Percentiles rank a stretch among this genome's conserved stretches.
Conservation (phyloP, 2,113 vertebrate species). For the Dissostichus mawsoni region DNA sequence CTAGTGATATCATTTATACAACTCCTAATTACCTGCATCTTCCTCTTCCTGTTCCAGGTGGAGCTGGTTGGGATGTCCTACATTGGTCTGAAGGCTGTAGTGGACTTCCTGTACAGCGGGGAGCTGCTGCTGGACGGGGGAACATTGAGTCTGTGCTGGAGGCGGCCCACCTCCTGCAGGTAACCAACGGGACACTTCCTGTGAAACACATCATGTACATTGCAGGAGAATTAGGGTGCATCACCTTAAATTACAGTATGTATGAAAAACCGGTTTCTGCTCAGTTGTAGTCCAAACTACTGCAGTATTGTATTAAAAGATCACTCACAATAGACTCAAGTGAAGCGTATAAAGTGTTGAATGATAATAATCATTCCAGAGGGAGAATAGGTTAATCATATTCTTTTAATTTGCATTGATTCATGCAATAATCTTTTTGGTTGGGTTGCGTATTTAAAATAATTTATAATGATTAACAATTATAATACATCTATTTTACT, state of each 20-base stretch:
- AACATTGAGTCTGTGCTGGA: slow-evolving; percentile 92
- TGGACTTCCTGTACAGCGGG: slow-evolving; percentile 94
- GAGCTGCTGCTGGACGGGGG: slow-evolving; percentile 91
- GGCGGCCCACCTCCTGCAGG: slow-evolving; percentile 93
- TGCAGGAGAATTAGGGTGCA: background rate
- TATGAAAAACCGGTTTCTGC: background rate
- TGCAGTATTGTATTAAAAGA: background rate
- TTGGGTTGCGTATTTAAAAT: background rate
- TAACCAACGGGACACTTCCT: slow-evolving; percentile 7
- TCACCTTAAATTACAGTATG: background rate
- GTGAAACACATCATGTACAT: background rate
- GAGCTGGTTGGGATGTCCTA: slow-evolving; percentile 91
- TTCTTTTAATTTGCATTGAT: background rate
- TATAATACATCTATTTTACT: background rate
- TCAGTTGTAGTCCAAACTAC: background rate
- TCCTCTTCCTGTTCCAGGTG: slow-evolving; percentile 72
- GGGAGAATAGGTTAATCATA: background rate
- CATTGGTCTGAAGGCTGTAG: slow-evolving; percentile 90
- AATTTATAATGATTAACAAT: background rate
- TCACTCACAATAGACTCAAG: background rate
- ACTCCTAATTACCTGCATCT: background rate
- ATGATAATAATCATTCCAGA: background rate
- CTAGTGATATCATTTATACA: background rate
- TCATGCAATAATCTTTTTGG: background rate
- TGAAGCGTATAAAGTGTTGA: background rate